Evolutionary conservation across 1,140 invertebrate species (phyloP).

Genomic region (Hirudo medicinalis): DNA sequence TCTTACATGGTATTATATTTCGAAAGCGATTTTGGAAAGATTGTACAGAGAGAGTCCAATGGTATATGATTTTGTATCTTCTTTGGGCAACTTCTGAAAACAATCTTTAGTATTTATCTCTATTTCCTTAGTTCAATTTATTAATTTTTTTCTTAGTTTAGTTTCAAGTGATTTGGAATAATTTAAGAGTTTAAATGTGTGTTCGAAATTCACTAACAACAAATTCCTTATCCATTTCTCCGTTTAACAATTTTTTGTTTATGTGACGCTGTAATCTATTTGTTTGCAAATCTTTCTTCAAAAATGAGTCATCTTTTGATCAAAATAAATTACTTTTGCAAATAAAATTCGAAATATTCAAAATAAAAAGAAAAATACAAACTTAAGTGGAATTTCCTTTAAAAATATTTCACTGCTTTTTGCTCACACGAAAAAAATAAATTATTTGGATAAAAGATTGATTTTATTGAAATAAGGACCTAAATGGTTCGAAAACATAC

Average conservation of each 20-base stretch:
- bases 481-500: no score
- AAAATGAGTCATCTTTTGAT: no score
- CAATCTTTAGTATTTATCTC: not conserved
- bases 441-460: no score
- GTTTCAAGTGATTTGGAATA: not conserved
- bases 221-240: not conserved
- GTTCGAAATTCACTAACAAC: not conserved
- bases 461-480: no score
- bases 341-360: no score
- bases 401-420: no score
- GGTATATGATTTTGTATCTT: not conserved
- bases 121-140: no score
- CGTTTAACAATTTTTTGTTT: not conserved
- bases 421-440: no score
- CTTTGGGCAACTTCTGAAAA: constrained; percentile 1
- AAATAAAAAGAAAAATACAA: no score
- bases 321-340: not conserved
- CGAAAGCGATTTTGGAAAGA: not conserved
- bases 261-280: not conserved
- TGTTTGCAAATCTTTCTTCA: not conserved
- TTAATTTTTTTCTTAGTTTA: no score
- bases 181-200: not conserved
- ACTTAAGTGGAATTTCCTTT: no score
- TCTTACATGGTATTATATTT: constrained; percentile 7
- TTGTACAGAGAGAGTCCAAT: not conserved